Conservation (phyloP, 2,797 vertebrate genomes). For the Varecia variegata region DNA sequence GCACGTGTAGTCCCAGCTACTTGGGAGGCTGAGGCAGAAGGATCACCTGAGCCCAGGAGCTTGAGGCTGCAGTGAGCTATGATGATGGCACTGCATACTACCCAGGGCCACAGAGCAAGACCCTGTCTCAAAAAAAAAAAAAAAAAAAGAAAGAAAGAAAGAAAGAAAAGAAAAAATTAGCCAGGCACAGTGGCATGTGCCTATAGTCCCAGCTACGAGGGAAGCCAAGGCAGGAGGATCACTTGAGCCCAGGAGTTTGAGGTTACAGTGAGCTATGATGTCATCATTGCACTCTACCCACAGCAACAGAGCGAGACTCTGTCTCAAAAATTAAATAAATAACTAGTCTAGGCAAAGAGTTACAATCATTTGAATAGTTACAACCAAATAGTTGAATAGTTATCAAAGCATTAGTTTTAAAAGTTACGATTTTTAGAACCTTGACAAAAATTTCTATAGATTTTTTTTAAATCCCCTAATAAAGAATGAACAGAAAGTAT, state of each 20-base stretch:
- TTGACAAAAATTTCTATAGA: background rate
- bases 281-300: background rate
- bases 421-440: background rate
- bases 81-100: background rate
- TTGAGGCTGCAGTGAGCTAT: background rate
- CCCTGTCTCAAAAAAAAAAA: too few species aligned
- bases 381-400: background rate
- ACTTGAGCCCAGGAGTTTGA: background rate
- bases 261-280: background rate
- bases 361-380: background rate
- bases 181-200: too few species aligned
- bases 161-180: too few species aligned
- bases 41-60: background rate
- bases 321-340: background rate
- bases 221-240: background rate
- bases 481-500: background rate
- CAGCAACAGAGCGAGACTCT: background rate
- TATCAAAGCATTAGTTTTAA: background rate
- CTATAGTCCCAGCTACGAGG: background rate
- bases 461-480: background rate
- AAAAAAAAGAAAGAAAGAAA: too few species aligned
- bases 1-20: background rate
- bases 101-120: background rate
- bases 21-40: background rate
- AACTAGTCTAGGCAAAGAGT: background rate